Base-by-base conservation (phyloP, 2,888 invertebrate genomes). In the Lepidocyrtoides sp. region DNA sequence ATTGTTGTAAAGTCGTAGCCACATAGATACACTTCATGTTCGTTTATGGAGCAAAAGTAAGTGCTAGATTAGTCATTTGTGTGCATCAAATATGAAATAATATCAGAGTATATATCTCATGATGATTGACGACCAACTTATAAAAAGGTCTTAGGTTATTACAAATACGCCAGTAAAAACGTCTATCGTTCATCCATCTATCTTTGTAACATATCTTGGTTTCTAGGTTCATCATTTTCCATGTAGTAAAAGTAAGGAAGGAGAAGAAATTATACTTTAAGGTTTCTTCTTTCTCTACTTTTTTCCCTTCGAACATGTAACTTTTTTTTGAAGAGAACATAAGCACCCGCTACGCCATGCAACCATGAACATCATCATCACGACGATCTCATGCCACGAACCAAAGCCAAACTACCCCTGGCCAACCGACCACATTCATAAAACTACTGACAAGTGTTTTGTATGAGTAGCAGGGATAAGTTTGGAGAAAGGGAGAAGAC, bases 381-480 rank as follows among this genome's bases (percentile, higher is more conserved):
- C 36, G 36, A 36, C n/a, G n/a, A n/a, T 48, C n/a, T 48, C 75
- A 48, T 75, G 3, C 75, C 75, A 75, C 48, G 48, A 48, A 75
- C 48, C 44, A 75, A 75, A 75, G 48, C 75, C 75, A 75, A 75
- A 48, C 75, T 75, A 48, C 48, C 57, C 54, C 29, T n/a, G 57
- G 29, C 79, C 79, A 79, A 57, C 20, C 54, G 32, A 79, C 79
- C 79, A 79, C 79, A 79, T 79, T 79, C 79, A 57, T 79, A 79
- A 79, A 79, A 51, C 77, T 54, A 77, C 77, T 77, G 77, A 77
- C 79, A 79, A 79, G 79, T 57, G 79, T 79, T 79, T 79, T 79
- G 36, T 79, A 29, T 57, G 36, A 26, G 32, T 57, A 57, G 17
- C 41, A 41, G 36, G 36, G 32, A 44, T 14, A 23, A 23, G 66